phyloP scores from a whole-genome alignment of 2,888 invertebrate genomes.

The Macaria notata region DNA sequence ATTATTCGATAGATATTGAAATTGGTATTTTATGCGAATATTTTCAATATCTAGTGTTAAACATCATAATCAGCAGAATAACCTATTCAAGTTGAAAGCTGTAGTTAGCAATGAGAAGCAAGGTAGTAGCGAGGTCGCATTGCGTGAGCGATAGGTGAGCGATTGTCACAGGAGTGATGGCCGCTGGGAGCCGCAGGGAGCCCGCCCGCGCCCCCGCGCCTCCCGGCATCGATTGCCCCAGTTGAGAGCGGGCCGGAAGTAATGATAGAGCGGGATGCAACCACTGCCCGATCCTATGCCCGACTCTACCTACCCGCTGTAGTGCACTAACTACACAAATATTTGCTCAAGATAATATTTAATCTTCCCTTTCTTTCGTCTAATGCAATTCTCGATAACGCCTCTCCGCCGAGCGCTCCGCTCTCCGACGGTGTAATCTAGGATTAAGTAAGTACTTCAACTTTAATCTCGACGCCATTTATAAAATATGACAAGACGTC shows the following conservation, averaged over 20 bases:
- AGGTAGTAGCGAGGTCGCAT: constrained; percentile 7
- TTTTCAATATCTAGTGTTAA: too few species aligned
- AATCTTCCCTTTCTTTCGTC: constrained; percentile 62
- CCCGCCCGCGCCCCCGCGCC: constrained; percentile 49
- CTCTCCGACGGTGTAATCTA: constrained; percentile 35
- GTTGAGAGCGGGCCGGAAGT: constrained; percentile 83
- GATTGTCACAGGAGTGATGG: constrained; percentile 79
- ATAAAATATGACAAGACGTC: constrained; percentile 12
- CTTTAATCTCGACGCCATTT: constrained; percentile 23
- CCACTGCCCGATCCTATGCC: constrained; percentile 74
- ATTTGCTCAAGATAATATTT: constrained; percentile 71
- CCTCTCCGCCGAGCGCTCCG: constrained; percentile 33
- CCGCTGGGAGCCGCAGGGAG: constrained; percentile 55
- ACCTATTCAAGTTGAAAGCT: constrained; percentile 10
- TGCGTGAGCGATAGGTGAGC: constrained; percentile 50
- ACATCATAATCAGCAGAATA: too few species aligned
- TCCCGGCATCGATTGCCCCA: constrained; percentile 85
- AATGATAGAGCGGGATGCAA: constrained; percentile 81
- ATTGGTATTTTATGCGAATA: too few species aligned
- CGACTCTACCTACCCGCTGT: constrained; percentile 67
- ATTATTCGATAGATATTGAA: background rate
- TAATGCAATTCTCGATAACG: constrained; percentile 47
- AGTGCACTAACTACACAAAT: constrained; percentile 77
- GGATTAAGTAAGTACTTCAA: constrained; percentile 27
- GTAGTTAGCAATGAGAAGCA: constrained; percentile 37